Evolutionary conservation across 1,140 invertebrate species (phyloP).

Genomic region (fruit fly (Drosophila melanogaster)): Release_6_plus_ISO1_MT NC_004354.4:8537501-8538000

Average conservation of each 20-base stretch:
- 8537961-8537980: conserved; percentile 20
- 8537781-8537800: conserved; percentile 3
- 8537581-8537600: conserved; percentile 17
- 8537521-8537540: neutral
- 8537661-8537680: conserved; percentile 4
- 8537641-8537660: conserved; percentile 12
- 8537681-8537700: neutral
- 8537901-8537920: neutral
- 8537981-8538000: neutral
- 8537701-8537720: neutral
- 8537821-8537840: conserved; percentile 42
- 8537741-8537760: conserved; percentile 27
- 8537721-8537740: conserved; percentile 1
- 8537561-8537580: conserved; percentile 14
- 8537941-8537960: conserved; percentile 32
- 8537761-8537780: conserved; percentile 34
- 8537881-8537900: conserved; percentile 11
- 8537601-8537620: conserved; percentile 31
- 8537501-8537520: neutral
- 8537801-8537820: neutral
- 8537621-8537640: conserved; percentile 28
- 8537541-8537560: neutral
- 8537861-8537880: conserved; percentile 49
- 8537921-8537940: conserved; percentile 34
- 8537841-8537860: conserved; percentile 38